phyloP scores from a whole-genome alignment of 1,140 invertebrate genomes.

The Aphelenchoides fujianensis region DNA sequence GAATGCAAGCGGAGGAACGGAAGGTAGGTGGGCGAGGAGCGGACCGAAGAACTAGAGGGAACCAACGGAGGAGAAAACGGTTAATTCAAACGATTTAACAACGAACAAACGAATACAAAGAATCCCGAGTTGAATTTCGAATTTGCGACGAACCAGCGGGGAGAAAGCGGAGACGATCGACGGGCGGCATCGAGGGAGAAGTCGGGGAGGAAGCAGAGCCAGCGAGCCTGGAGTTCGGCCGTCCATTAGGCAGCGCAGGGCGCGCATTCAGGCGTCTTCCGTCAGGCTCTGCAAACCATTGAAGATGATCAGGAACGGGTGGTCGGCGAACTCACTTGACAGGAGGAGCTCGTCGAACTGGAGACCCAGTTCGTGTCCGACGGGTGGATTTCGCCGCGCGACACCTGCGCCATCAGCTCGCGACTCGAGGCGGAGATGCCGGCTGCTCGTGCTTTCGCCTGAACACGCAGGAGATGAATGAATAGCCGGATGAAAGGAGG shows the following conservation, averaged over 20 bases:
- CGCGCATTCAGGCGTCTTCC: too few species aligned
- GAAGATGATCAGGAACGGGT: not conserved
- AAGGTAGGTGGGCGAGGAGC: too few species aligned
- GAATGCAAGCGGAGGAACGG: too few species aligned
- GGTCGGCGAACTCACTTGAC: slow-evolving; percentile 6
- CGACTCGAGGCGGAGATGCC: not conserved
- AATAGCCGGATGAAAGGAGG: not conserved
- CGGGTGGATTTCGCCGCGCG: slow-evolving; percentile 15
- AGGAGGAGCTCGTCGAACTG: slow-evolving; percentile 21
- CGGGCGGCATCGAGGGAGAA: not conserved
- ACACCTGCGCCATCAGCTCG: not conserved
- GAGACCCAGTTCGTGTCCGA: slow-evolving; percentile 6
- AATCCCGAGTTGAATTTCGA: not conserved
- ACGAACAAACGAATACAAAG: not conserved
- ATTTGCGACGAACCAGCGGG: not conserved
- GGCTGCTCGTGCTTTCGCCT: not conserved
- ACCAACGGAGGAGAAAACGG: too few species aligned
- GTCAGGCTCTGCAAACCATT: not conserved
- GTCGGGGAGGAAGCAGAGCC: too few species aligned
- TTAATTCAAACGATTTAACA: not conserved
- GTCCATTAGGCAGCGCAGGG: too few species aligned
- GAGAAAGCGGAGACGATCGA: not conserved
- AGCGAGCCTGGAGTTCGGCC: too few species aligned
- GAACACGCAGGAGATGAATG: not conserved
- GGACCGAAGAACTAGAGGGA: too few species aligned